Percentiles rank a stretch among this genome's conserved stretches.
Evolutionary conservation across 2,797 vertebrate species (phyloP).

Genomic region (Onychomys torridus): DNA sequence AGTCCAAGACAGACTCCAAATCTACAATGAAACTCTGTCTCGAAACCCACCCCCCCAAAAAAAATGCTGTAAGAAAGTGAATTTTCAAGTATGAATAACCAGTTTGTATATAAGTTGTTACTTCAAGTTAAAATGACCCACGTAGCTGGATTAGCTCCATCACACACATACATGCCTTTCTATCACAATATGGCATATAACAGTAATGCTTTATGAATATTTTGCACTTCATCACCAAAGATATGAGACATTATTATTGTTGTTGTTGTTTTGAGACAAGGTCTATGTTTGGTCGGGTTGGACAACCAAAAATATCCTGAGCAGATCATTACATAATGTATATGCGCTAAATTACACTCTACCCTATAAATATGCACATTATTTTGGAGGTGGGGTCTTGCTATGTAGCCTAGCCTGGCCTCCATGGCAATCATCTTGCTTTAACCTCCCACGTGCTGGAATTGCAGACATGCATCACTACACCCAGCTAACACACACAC

Average conservation of each 20-base stretch:
- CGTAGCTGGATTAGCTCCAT: background rate
- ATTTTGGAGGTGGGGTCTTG: background rate
- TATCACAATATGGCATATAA: accelerated
- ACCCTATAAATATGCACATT: background rate
- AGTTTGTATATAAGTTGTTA: background rate
- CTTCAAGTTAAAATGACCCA: background rate
- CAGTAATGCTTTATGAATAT: background rate
- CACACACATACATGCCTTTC: accelerated
- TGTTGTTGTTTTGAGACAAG: background rate
- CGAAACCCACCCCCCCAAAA: too few relatives aligned
- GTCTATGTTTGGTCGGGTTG: background rate
- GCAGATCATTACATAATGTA: conserved; percentile 7
- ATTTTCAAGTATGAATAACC: background rate
- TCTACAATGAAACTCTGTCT: too few relatives aligned
- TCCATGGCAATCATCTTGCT: background rate
- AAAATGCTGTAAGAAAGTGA: conserved; percentile 44
- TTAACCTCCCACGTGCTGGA: background rate
- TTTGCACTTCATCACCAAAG: background rate
- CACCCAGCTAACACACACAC: background rate
- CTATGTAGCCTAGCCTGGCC: background rate
- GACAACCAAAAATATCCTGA: background rate
- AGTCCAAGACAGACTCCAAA: too few relatives aligned
- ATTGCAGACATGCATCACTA: background rate
- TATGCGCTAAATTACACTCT: background rate
- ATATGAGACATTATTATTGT: background rate